These are phyloP conservation scores for Tachyglossus aculeatus DNA, from an alignment of 2,797 vertebrate species.

Conservation along the genomic window DNA sequence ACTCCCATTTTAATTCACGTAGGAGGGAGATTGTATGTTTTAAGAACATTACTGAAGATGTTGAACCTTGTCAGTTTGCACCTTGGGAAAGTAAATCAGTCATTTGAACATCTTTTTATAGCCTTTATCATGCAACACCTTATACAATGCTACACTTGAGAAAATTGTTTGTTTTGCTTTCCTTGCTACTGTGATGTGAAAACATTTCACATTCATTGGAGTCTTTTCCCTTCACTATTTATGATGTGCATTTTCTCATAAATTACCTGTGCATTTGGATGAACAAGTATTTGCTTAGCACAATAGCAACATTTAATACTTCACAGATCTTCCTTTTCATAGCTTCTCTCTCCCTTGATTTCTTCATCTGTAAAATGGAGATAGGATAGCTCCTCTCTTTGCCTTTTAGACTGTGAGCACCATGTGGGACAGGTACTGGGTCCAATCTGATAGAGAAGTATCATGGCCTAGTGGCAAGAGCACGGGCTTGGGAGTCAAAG, in stretches of 20 bases:
- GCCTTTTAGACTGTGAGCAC: too few species aligned
- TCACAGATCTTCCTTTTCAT: conserved; percentile 31
- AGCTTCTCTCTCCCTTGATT: too few species aligned
- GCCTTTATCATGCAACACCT: not conserved
- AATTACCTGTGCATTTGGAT: conserved; percentile 40
- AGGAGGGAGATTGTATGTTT: conserved; percentile 28
- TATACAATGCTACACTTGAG: too few species aligned
- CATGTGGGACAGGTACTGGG: too few species aligned
- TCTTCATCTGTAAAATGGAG: too few species aligned
- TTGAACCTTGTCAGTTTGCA: conserved; percentile 23
- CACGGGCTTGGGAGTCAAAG: too few species aligned
- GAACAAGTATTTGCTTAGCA: conserved; percentile 15
- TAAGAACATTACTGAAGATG: not conserved
- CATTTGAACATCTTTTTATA: conserved; percentile 21
- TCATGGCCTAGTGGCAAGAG: too few species aligned
- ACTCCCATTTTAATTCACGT: conserved; percentile 19
- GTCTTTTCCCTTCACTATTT: not conserved
- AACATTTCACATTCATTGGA: conserved; percentile 23
- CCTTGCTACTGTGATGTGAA: too few species aligned
- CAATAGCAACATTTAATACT: conserved; percentile 27
- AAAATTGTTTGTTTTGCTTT: too few species aligned
- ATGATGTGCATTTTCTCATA: conserved; percentile 19
- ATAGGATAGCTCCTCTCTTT: too few species aligned
- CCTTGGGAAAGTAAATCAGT: conserved; percentile 20
- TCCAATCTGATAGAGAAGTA: too few species aligned